These are phyloP conservation scores for Sinopyrophorus schimmeli DNA, from an alignment of 2,888 invertebrate species.

Conservation along the genomic window DNA sequence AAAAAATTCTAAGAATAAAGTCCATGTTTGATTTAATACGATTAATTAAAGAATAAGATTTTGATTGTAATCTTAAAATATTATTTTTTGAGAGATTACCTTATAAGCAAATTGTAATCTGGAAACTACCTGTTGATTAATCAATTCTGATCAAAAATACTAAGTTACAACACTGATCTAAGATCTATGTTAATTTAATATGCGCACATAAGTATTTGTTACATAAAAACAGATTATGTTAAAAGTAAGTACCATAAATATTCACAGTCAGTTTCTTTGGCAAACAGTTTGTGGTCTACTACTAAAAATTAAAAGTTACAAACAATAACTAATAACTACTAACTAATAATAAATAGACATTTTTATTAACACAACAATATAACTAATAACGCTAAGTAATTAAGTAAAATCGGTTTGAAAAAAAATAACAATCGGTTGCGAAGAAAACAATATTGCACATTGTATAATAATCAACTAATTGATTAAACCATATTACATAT, in stretches of 20 bases:
- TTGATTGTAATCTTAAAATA: background rate
- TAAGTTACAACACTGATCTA: conserved; percentile 45
- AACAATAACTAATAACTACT: too few species aligned
- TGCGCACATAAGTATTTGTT: conserved; percentile 33
- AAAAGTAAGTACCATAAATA: conserved; percentile 48
- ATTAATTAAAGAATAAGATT: background rate
- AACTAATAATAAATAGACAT: too few species aligned
- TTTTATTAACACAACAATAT: too few species aligned
- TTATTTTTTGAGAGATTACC: conserved; percentile 11
- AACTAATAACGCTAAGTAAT: too few species aligned
- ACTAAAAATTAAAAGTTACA: too few species aligned
- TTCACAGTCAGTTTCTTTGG: conserved; percentile 56
- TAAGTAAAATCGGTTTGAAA: too few species aligned
- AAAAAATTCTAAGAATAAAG: background rate
- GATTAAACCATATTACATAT: conserved; percentile 36
- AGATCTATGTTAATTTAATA: conserved; percentile 40
- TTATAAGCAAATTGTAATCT: conserved; percentile 9
- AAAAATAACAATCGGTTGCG: too few species aligned
- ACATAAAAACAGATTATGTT: conserved; percentile 50
- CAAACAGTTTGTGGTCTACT: conserved; percentile 46
- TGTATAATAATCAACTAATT: conserved; percentile 21
- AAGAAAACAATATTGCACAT: conserved; percentile 43
- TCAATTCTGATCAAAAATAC: conserved; percentile 22
- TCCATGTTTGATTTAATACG: background rate
- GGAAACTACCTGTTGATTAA: background rate